Evolutionary conservation across 92 coral and sea anemone genomes (phyloP), one percentile per base, ranked within the genome.

Genomic region (Porites evermanni): DNA sequence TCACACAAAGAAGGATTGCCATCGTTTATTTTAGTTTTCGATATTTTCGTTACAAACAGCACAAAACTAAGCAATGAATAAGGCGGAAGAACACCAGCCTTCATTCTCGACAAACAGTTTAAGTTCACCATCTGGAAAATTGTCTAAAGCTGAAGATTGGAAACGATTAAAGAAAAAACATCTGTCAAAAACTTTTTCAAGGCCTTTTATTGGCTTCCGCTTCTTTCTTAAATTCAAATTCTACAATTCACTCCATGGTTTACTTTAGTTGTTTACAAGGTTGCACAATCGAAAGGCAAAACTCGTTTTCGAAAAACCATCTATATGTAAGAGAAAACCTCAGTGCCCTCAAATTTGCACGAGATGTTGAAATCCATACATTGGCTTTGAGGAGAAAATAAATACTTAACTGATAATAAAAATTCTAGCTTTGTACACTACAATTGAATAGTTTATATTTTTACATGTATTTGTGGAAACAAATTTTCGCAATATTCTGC

Each of bases 401-500:
- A 81, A 81, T 81, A 81, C 59, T 32, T 81, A 0, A 70, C 38
- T 59, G 59, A 60, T 54, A 56, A 81, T 21, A 54, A n/a, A 68
- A 70, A 29, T 7, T 38, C 61, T 19, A 17, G 56, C 19, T 47
- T 70, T 60, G 32, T 51, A 56, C 60, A 71, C 58, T 32, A 81
- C n/a, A 70, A 69, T 68, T 80, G 85, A 70, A 80, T 68, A 69
- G 67, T 19, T 56, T 38, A 38, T 38, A 38, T 53, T 68, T 56
- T 51, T 70, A 68, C 76, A 69, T 32, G 75, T 80, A 69, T 29
- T 80, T 69, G 74, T 68, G 38, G 56, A 80, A 32, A 70, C 66
- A 24, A 21, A 68, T 80, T 69, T 80, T 80, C 76, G 85, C 75
- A 54, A 53, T 80, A 68, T 68, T 80, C 17, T 80, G 76, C 67